These are phyloP conservation scores for Pasiphila rectangulata DNA, from an alignment of 2,888 invertebrate species.

Conservation along the genomic window DNA sequence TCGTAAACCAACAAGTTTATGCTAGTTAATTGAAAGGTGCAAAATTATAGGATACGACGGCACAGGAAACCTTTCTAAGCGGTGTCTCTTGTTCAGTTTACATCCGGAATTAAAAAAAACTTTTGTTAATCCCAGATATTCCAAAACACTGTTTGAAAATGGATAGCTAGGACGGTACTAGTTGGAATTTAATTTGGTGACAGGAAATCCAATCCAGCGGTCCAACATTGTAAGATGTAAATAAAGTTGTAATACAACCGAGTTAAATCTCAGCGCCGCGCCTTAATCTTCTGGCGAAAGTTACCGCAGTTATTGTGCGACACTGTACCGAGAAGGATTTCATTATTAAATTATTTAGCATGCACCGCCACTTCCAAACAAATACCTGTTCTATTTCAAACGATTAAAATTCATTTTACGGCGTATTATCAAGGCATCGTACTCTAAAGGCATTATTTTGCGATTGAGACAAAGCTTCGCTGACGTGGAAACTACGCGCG, in stretches of 20 bases:
- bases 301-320: slow-evolving; percentile 44
- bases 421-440: slow-evolving; percentile 3
- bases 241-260: slow-evolving; percentile 13
- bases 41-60: too few relatives aligned
- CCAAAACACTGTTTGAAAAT: too few relatives aligned
- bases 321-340: slow-evolving; percentile 46
- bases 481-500: slow-evolving; percentile 30
- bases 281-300: slow-evolving; percentile 28
- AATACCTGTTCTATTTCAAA: background rate
- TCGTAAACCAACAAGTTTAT: too few relatives aligned
- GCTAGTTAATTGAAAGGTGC: too few relatives aligned
- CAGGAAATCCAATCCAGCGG: too few relatives aligned
- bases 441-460: slow-evolving; percentile 29
- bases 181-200: too few relatives aligned
- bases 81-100: too few relatives aligned
- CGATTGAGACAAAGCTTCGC: slow-evolving; percentile 28
- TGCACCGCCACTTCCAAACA: slow-evolving; percentile 15
- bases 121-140: too few relatives aligned
- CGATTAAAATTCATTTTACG: slow-evolving; percentile 1
- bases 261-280: slow-evolving; percentile 9
- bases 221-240: background rate
- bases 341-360: slow-evolving; percentile 57
- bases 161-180: too few relatives aligned
- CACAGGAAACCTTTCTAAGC: too few relatives aligned
- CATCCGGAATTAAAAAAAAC: too few relatives aligned